These are phyloP conservation scores for Hydropsyche betteni DNA, from an alignment of 2,888 invertebrate species.

Conservation along the genomic window DNA sequence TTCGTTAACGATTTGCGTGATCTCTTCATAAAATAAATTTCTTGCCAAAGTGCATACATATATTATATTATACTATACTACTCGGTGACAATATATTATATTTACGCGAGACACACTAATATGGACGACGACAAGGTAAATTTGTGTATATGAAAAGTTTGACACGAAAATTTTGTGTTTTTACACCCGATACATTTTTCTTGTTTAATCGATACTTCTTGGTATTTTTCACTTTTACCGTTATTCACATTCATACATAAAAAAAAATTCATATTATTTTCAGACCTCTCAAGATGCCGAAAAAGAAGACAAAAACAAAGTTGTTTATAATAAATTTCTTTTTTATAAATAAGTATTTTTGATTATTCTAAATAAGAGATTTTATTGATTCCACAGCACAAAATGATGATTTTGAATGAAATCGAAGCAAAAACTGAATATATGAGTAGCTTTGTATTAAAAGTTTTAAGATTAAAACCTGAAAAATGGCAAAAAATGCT, in stretches of 20 bases:
- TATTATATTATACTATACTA: background rate
- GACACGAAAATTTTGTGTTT: too few species aligned
- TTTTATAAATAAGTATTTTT: background rate
- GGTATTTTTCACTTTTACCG: background rate
- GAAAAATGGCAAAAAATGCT: constrained; percentile 92
- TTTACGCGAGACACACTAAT: background rate
- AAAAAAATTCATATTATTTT: background rate
- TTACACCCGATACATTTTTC: too few species aligned
- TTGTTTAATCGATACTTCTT: constrained; percentile 16
- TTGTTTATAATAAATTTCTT: background rate
- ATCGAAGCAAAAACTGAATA: constrained; percentile 81
- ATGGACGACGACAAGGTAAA: constrained; percentile 21
- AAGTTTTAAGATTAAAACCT: constrained; percentile 79
- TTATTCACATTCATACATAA: background rate
- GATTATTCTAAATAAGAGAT: background rate
- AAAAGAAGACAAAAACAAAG: background rate
- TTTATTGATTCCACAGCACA: constrained; percentile 9
- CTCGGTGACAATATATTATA: background rate
- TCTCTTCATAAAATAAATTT: constrained; percentile 8
- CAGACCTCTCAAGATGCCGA: constrained; percentile 6
- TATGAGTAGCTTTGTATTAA: constrained; percentile 77
- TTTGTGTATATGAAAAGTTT: background rate
- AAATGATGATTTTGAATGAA: constrained; percentile 58
- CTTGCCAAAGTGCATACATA: constrained; percentile 18
- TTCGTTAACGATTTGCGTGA: constrained; percentile 23